Base-by-base conservation (phyloP, 2,797 vertebrate genomes). In the Channallabes apus region DNA sequence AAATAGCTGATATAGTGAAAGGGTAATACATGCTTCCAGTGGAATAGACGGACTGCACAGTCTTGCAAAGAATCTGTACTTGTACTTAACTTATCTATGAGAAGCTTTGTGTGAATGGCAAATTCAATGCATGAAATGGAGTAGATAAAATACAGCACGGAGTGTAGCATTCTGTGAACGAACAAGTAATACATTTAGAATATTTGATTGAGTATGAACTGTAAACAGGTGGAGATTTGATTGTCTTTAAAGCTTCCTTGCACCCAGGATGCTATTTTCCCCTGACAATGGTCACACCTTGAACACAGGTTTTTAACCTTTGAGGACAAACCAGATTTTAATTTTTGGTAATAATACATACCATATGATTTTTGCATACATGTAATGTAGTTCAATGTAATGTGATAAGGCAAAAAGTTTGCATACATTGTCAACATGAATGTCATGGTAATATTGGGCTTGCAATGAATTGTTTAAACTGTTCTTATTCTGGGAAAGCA, bases 91-190 rank as follows among this genome's bases (percentile, higher is more conserved):
- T 29, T 41, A 41, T 65, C 59, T 4, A 27, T 68, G 14, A 64
- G n/a, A 29, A 18, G 78, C 38, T 67, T 71, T 17, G 18, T 72
- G n/a, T 64, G 27, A 83, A 62, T 64, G 62, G 9, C 71, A 75
- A 83, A 76, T 65, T 76, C 18, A 2, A 3, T 69, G 24, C 41
- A 46, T 11, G 69, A 72, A 46, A 14, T 24, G 4, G 22, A 46
- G 11, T 24, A 51, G 12, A 46, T 51, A n/a, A n/a, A 72, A 51
- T 72, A 41, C 15, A 22, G 24, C 14, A 41, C 1, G 38, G 22
- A 68, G 35, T 71, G 1, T 38, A 69, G 35, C 12, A n/a, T 6
- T 41, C 46, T n/a, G 5, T n/a, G 22, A n/a, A 51, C 8, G 71
- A 24, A 46, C 5, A 14, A 51, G 38, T 24, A 72, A 73, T 14